Evolutionary conservation across 2,113 vertebrate species (phyloP).

Genomic region (Phylloscopus whistleri): DNA sequence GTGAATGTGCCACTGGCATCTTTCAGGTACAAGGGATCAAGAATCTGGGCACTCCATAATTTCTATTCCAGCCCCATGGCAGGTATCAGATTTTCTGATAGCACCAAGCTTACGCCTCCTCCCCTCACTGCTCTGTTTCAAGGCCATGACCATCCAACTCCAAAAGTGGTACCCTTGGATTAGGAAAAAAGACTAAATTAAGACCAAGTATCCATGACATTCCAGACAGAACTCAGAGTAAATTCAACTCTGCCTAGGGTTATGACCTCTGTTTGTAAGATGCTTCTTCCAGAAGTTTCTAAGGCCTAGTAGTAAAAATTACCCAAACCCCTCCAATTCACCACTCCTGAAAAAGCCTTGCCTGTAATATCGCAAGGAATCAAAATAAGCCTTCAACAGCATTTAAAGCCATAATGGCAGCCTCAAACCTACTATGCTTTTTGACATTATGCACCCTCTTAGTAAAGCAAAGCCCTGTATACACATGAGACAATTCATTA

Average conservation of each 20-base stretch:
- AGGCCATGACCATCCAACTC: neutral
- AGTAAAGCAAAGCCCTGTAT: neutral
- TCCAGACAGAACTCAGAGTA: neutral
- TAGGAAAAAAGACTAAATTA: neutral
- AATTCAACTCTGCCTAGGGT: neutral
- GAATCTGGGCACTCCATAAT: neutral
- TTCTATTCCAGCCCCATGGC: neutral
- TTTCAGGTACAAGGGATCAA: neutral
- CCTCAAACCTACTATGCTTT: neutral
- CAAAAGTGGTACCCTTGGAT: neutral
- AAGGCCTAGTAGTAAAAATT: neutral
- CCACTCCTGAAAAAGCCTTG: neutral
- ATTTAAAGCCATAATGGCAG: neutral
- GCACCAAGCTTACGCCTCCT: neutral
- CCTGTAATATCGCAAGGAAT: neutral
- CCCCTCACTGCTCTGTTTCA: neutral
- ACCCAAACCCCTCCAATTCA: neutral
- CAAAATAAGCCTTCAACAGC: neutral
- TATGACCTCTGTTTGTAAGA: neutral
- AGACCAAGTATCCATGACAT: rapidly evolving
- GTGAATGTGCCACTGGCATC: rapidly evolving
- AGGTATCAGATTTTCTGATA: neutral
- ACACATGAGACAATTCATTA: neutral
- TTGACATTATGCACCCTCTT: neutral
- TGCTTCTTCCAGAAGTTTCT: neutral